These are phyloP conservation scores for Lonchura striata DNA, from an alignment of 2,113 vertebrate species.

Conservation along the genomic window DNA sequence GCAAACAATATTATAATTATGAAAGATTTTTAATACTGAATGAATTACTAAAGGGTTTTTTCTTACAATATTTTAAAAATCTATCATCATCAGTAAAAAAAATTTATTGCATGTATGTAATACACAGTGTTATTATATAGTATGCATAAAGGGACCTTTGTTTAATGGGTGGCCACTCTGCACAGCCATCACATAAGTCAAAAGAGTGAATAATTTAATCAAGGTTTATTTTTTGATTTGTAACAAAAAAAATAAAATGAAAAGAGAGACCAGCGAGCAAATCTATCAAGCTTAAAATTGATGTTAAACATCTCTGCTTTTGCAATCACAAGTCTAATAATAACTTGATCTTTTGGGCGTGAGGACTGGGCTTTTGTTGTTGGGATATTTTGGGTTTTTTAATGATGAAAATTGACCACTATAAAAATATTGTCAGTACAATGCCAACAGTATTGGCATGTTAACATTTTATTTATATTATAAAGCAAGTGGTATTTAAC, in stretches of 20 bases:
- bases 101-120: rapidly evolving
- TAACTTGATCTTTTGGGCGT: not conserved
- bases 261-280: not conserved
- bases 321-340: not conserved
- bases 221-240: not conserved
- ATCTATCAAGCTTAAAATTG: not conserved
- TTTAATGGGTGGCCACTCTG: not conserved
- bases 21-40: not conserved
- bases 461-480: not conserved
- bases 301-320: not conserved
- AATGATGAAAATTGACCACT: not conserved
- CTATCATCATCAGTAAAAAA: not conserved
- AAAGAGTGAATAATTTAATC: not conserved
- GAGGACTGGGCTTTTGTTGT: not conserved
- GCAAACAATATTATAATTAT: not conserved
- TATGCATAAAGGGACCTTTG: not conserved
- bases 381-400: not conserved
- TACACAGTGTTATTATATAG: not conserved
- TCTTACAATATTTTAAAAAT: not conserved
- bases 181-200: not conserved
- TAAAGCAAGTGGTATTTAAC: slow-evolving; percentile 11
- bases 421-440: not conserved
- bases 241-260: not conserved
- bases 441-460: not conserved
- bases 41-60: not conserved